phyloP scores from a whole-genome alignment of 2,113 vertebrate genomes.

The Petrocephalus zakoni region DNA sequence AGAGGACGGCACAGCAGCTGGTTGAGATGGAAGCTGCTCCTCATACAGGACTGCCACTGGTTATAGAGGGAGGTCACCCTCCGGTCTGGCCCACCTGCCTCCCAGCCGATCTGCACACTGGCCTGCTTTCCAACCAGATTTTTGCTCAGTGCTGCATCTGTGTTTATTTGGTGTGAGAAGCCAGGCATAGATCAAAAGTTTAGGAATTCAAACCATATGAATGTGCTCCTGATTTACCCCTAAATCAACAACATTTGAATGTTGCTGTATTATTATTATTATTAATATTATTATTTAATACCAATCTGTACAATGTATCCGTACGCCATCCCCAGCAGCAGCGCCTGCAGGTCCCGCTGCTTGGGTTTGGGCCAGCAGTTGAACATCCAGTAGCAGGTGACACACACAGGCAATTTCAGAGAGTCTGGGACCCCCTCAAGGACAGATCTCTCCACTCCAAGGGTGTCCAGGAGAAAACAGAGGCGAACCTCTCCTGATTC shows the following conservation, averaged over 20 bases:
- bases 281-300: background rate
- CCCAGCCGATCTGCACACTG: slow-evolving; percentile 42
- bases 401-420: slow-evolving; percentile 49
- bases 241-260: background rate
- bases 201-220: background rate
- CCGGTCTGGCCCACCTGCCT: slow-evolving; percentile 57
- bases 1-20: slow-evolving; percentile 75
- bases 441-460: slow-evolving; percentile 42
- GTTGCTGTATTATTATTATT: background rate
- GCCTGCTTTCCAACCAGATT: background rate
- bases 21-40: slow-evolving; percentile 76
- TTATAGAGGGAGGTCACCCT: slow-evolving; percentile 72
- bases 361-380: slow-evolving; percentile 42
- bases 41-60: slow-evolving; percentile 91
- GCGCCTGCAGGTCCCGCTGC: slow-evolving; percentile 41
- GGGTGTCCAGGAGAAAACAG: slow-evolving; percentile 44
- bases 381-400: slow-evolving; percentile 55
- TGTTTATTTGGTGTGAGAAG: background rate
- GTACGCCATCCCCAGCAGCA: slow-evolving; percentile 49
- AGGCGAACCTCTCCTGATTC: slow-evolving; percentile 37
- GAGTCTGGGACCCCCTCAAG: slow-evolving; percentile 42
- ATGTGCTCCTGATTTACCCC: background rate
- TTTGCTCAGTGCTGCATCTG: background rate
- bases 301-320: slow-evolving; percentile 44
- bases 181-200: background rate